These are phyloP conservation scores for Globicephala melas DNA, from an alignment of 2,113 vertebrate genomes.

Conservation along the genomic window DNA sequence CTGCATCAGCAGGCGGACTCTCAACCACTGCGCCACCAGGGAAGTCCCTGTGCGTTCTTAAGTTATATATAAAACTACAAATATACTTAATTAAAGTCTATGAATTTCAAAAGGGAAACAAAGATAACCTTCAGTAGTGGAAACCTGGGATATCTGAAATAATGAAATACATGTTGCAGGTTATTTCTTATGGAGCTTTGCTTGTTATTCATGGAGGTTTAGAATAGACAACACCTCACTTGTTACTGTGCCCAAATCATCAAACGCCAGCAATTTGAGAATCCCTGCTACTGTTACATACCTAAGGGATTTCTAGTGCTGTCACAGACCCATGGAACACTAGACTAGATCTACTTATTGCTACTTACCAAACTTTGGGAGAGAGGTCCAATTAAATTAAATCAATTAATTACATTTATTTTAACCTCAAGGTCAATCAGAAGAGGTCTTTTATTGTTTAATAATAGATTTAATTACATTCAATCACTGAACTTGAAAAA, in stretches of 20 bases:
- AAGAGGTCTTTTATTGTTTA: conserved; percentile 67
- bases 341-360: background rate
- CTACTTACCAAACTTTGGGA: conserved; percentile 13
- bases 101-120: background rate
- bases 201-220: background rate
- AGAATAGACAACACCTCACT: background rate
- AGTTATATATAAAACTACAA: background rate
- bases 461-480: conserved; percentile 66
- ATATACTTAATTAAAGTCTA: background rate
- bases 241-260: background rate
- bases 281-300: background rate
- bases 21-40: too few relatives aligned
- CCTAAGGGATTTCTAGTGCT: background rate
- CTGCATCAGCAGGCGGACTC: too few relatives aligned
- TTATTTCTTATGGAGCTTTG: background rate
- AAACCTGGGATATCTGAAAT: background rate
- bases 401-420: conserved; percentile 69
- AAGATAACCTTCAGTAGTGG: background rate
- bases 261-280: background rate
- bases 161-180: background rate
- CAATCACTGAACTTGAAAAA: conserved; percentile 45
- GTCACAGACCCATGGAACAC: background rate
- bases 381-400: conserved; percentile 32
- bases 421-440: conserved; percentile 61
- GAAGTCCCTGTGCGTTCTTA: background rate